Percentiles rank a stretch among this genome's conserved stretches.
Conservation (phyloP, 2,113 vertebrate genomes). For the Labeo catla region DNA sequence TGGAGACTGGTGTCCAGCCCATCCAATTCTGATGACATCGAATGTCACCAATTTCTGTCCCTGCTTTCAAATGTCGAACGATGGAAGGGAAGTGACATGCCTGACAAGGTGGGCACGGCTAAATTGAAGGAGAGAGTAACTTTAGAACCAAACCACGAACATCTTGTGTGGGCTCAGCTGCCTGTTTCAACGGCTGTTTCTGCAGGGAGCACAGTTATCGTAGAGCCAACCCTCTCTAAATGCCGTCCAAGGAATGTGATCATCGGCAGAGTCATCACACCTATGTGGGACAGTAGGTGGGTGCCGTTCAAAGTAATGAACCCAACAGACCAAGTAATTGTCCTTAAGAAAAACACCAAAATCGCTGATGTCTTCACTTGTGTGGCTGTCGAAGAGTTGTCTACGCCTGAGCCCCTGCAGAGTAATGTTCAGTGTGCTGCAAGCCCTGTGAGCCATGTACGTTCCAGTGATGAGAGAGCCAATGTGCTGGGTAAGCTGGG, state of each 20-base stretch:
- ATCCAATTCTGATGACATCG: neutral
- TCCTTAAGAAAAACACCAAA: neutral
- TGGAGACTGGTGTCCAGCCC: slow-evolving; percentile 36
- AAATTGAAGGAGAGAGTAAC: slow-evolving; percentile 39
- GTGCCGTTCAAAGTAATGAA: slow-evolving; percentile 34
- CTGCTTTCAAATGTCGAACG: slow-evolving; percentile 13
- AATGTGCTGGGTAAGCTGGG: neutral
- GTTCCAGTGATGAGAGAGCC: neutral
- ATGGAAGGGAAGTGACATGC: slow-evolving; percentile 11
- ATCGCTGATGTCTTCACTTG: too few relatives aligned
- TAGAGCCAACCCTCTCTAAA: slow-evolving; percentile 21
- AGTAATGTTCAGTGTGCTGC: neutral
- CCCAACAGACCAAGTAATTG: slow-evolving; percentile 7
- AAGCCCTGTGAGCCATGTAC: neutral
- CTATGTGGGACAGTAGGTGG: slow-evolving; percentile 23
- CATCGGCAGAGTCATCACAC: slow-evolving; percentile 7
- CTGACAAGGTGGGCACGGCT: slow-evolving; percentile 41
- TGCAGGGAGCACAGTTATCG: slow-evolving; percentile 20
- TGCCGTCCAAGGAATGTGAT: neutral
- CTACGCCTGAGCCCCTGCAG: neutral
- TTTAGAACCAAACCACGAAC: slow-evolving; percentile 3
- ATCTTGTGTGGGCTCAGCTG: slow-evolving; percentile 27
- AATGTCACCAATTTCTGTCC: slow-evolving; percentile 27
- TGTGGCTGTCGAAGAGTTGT: too few relatives aligned
- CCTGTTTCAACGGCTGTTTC: neutral